Evolutionary conservation across 1,140 invertebrate species (phyloP).

Genomic region (Rhagoletis zephyria): DNA sequence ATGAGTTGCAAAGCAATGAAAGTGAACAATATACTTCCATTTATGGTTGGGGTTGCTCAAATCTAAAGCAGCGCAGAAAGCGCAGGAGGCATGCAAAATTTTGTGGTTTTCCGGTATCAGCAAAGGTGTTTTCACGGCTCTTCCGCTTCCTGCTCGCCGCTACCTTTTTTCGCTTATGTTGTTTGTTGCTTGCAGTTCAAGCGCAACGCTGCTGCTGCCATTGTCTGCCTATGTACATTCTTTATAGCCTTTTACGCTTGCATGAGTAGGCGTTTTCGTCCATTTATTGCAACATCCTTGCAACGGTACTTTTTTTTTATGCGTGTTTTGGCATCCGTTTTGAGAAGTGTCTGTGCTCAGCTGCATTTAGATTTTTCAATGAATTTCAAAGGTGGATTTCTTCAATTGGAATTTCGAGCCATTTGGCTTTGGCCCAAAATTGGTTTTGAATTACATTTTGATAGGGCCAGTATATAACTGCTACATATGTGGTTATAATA

Average conservation of each 20-base stretch:
- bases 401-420: background rate
- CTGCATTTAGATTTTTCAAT: conserved; percentile 42
- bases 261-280: conserved; percentile 34
- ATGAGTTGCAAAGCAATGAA: background rate
- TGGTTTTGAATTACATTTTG: conserved; percentile 43
- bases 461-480: background rate
- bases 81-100: conserved; percentile 19
- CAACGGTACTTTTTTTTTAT: conserved; percentile 8
- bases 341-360: background rate
- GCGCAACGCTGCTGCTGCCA: background rate
- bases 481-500: background rate
- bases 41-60: too few species aligned
- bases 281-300: conserved; percentile 39
- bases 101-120: conserved; percentile 48
- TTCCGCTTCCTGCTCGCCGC: background rate
- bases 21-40: background rate
- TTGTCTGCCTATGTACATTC: conserved; percentile 4
- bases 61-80: too few species aligned
- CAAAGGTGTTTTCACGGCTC: conserved; percentile 20
- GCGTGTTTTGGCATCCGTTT: conserved; percentile 34
- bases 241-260: conserved; percentile 1
- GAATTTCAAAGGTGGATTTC: conserved; percentile 4
- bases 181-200: background rate
- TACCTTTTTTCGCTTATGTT: background rate
- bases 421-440: conserved; percentile 37